Evolutionary conservation across 1,140 invertebrate species (phyloP).

Genomic region (Rhopalosiphum maidis): DNA sequence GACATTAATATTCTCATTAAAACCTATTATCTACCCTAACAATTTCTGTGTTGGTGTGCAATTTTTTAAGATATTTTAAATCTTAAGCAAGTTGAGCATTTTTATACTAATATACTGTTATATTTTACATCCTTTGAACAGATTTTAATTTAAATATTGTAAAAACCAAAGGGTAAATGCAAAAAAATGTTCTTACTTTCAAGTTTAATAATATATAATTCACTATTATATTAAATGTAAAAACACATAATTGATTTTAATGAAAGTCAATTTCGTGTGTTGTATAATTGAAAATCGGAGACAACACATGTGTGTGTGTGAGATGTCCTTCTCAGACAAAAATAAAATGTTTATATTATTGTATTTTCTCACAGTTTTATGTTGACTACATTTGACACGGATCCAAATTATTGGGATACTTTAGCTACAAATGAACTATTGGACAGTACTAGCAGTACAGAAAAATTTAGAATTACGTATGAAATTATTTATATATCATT

Average conservation of each 20-base stretch:
- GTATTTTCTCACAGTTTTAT: conserved; percentile 28
- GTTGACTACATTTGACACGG: neutral
- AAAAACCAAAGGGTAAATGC: neutral
- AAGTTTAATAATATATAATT: neutral
- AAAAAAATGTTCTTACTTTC: neutral
- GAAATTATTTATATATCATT: neutral
- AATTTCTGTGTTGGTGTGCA: neutral
- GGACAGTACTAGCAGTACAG: neutral
- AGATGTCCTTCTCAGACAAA: too few species aligned
- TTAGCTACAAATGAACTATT: conserved; percentile 19
- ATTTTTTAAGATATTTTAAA: neutral
- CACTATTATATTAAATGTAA: neutral
- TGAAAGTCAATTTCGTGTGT: too few species aligned
- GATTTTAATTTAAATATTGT: neutral
- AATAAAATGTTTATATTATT: neutral
- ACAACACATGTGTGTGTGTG: too few species aligned
- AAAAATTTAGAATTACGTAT: conserved; percentile 44
- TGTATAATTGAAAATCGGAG: too few species aligned
- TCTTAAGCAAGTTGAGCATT: too few species aligned
- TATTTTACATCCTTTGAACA: too few species aligned
- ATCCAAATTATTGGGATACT: conserved; percentile 48
- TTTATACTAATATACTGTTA: too few species aligned
- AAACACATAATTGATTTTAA: neutral
- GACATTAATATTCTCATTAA: too few species aligned
- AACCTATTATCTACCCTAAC: too few species aligned